Base-by-base conservation (phyloP, 2,113 vertebrate genomes). In the Speoplatyrhinus poulsoni region DNA sequence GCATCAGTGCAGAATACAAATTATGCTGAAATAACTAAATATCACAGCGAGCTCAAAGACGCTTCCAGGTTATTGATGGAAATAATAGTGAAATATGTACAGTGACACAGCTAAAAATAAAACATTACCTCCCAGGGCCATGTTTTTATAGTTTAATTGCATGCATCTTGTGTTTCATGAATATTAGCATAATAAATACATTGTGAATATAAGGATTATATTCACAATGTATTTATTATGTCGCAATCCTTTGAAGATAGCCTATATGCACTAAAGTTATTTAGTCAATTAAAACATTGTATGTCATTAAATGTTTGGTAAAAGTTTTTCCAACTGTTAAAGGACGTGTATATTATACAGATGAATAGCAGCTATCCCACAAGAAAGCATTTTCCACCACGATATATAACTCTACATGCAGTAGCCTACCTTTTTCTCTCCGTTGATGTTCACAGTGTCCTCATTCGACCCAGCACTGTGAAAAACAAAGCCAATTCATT, bases 1-100 rank as follows among this genome's bases (percentile, higher is more conserved):
- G 66, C 64, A 61, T 83, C 62, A 78, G 79, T 68, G 67, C 74
- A 58, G 88, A 90, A 91, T 91, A 89, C 77, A 77, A 89, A 91
- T 87, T 80, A 83, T 46, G 26, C 19, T n/a, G 16, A 12, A 47
- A 11, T 13, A 12, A 19, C 16, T 48, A 9, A 13, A 53, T 15
- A 81, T 32, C 61, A 52, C 19, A 69, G 57, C 48, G 10, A 70
- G 72, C 66, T 46, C 64, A 67, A 41, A 60, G 69, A 76, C 62
- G 73, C 57, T 19, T 36, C 12, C 12, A 5, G 12, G 54, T 73
- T 70, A 62, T 69, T 41, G 69, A 3, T 59, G 33, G 58, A 46
- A 13, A 33, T 41, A 12, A 3, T 26, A 33, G 41, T 6, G 46
- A 17, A 46, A 41, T 68, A 26, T 2, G 26, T 26, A 59, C 48